Percentiles rank a stretch among this genome's conserved stretches.
These are phyloP conservation scores for Platichthys flesus DNA, from an alignment of 2,113 vertebrate species.

Conservation along the genomic window DNA sequence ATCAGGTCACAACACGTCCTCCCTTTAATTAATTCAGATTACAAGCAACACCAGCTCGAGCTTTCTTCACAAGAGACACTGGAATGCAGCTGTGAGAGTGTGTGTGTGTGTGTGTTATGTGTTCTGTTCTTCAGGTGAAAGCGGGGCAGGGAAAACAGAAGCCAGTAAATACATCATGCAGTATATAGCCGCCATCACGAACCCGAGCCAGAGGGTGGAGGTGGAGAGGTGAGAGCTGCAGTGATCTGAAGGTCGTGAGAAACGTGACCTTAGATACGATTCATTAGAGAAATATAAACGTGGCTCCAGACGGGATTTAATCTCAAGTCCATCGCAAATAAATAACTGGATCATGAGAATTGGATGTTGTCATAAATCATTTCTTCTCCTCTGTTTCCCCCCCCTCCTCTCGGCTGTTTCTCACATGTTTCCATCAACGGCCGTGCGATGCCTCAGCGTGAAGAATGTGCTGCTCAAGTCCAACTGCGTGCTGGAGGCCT, in stretches of 20 bases:
- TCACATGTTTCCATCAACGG: slow-evolving; percentile 14
- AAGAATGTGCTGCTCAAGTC: slow-evolving; percentile 94
- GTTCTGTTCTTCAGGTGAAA: slow-evolving; percentile 85
- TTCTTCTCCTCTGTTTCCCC: neutral
- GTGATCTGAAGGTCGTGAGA: neutral
- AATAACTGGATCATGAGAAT: neutral
- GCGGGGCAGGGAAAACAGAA: slow-evolving; percentile 94
- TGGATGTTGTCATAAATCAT: slow-evolving; percentile 1
- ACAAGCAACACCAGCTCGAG: no score
- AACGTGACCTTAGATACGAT: neutral
- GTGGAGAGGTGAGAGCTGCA: slow-evolving; percentile 88
- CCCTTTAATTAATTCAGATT: no score
- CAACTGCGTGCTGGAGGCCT: slow-evolving; percentile 94
- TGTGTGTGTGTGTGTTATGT: neutral
- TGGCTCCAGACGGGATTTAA: neutral
- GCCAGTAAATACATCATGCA: slow-evolving; percentile 97
- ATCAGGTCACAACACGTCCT: slow-evolving; percentile 82
- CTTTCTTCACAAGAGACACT: no score
- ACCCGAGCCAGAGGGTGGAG: slow-evolving; percentile 88
- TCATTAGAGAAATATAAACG: neutral
- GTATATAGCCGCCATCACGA: slow-evolving; percentile 94
- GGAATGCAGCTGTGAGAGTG: no score
- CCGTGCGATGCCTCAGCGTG: slow-evolving; percentile 80
- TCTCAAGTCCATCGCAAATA: neutral
- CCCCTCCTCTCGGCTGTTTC: neutral